Base-by-base conservation (phyloP, 2,113 vertebrate species). In the Strigops habroptila region DNA sequence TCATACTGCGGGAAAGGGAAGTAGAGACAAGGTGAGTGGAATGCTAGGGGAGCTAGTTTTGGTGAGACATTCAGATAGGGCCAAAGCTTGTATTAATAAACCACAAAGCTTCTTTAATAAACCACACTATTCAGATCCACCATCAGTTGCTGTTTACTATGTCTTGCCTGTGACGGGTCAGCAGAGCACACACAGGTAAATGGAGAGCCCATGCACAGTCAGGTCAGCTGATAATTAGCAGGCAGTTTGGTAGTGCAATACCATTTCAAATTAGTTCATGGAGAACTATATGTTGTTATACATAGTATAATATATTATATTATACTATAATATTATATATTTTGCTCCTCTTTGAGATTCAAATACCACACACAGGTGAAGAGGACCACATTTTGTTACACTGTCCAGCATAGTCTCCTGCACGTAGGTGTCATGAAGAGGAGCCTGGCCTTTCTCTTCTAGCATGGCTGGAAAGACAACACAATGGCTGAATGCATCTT, bases 1-100 rank as follows among this genome's bases (percentile, higher is more conserved):
- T 35, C 2, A 3, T 13, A 5, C 10, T 23, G 18, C 0, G 0
- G 35, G 9, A 30, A 73, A 68, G 9, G 7, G 24, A 80, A 70
- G 8, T 31, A 1, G 0, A 57, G 43, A 64, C 14, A 19, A 25
- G 41, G 9, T 39, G 7, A 60, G 6, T 0, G 0, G 21, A 60
- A 30, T 0, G 0, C 8, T 82, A 3, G 10, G 4, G 19, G 7
- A 75, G 17, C 1, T 10, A 70, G 17, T 24, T 14, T 28, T 15
- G 19, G 14, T 55, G 39, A 85, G 10, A 35, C 7, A 70, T 23
- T 35, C 37, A 64, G 16, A 39, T 12, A 84, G 39, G 23, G 21
- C 8, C 75, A 70, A 94, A 60, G 17, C 44, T 52, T 82, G 62
- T 51, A 46, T 30, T 52, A 24, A 65, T 25, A 79, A 77, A 44